Evolutionary conservation across 2,113 vertebrate species (phyloP).

Genomic region (Pelobates fuscus): DNA sequence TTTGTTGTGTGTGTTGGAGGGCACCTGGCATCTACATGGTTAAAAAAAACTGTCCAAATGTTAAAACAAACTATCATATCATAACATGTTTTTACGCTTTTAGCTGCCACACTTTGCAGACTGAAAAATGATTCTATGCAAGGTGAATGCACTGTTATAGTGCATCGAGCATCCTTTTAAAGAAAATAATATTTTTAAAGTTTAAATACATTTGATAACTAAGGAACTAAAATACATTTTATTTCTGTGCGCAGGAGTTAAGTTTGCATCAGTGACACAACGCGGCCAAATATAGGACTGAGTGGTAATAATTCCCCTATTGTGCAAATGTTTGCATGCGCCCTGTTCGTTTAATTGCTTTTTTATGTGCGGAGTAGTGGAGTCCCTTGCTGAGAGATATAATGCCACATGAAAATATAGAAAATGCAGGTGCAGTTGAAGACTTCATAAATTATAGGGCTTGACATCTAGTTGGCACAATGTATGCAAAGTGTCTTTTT

Average conservation of each 20-base stretch:
- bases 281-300: background rate
- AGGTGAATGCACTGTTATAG: too few species aligned
- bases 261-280: constrained; percentile 12
- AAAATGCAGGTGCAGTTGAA: constrained; percentile 54
- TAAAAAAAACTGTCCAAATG: too few species aligned
- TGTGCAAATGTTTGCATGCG: constrained; percentile 29
- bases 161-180: too few species aligned
- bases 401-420: constrained; percentile 39
- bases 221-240: background rate
- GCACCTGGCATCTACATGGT: too few species aligned
- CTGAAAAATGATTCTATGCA: too few species aligned
- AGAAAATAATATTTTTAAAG: too few species aligned
- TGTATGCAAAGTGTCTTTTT: constrained; percentile 30
- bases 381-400: constrained; percentile 28
- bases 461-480: constrained; percentile 51
- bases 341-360: constrained; percentile 29
- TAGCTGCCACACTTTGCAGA: too few species aligned
- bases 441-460: constrained; percentile 55
- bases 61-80: too few species aligned
- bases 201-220: too few species aligned
- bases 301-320: constrained; percentile 19
- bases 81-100: too few species aligned
- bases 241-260: constrained; percentile 3
- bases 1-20: too few species aligned
- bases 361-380: constrained; percentile 14